Conservation (phyloP, 2,113 vertebrate genomes). For the Cervus canadensis region DNA sequence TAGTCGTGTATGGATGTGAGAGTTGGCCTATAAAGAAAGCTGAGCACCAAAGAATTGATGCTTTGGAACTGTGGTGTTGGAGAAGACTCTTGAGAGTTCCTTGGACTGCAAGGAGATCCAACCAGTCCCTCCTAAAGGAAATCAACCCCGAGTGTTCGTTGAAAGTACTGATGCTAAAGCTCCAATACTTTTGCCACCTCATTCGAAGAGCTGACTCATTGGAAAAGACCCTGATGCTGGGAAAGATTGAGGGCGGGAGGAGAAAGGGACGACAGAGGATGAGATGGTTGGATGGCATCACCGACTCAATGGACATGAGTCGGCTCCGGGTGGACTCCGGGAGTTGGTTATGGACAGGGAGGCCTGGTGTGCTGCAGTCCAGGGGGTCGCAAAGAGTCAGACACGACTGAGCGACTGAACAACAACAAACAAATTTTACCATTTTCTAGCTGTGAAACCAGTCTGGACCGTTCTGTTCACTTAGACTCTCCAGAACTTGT, state of each 20-base stretch:
- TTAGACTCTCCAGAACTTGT: not conserved
- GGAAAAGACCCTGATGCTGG: not conserved
- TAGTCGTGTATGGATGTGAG: not conserved
- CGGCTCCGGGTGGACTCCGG: fast-evolving
- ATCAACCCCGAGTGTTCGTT: too few relatives aligned
- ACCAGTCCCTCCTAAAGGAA: not conserved
- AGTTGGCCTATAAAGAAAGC: not conserved
- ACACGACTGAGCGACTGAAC: not conserved
- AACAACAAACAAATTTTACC: not conserved
- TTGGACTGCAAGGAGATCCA: not conserved
- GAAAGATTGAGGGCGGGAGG: not conserved
- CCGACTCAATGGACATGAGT: fast-evolving
- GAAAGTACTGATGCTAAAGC: not conserved
- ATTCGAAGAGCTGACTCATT: not conserved
- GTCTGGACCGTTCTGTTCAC: fast-evolving
- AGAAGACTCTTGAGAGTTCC: not conserved
- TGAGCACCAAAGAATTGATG: not conserved
- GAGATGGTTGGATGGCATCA: not conserved
- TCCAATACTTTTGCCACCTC: not conserved
- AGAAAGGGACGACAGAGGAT: not conserved
- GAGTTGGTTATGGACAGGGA: not conserved
- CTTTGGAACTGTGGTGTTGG: not conserved
- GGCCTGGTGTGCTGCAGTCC: not conserved
- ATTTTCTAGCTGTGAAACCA: not conserved
- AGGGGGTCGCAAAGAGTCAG: fast-evolving